Evolutionary conservation across 1,140 invertebrate species (phyloP).

Genomic region (Ceratoteleas bidentatus): DNA sequence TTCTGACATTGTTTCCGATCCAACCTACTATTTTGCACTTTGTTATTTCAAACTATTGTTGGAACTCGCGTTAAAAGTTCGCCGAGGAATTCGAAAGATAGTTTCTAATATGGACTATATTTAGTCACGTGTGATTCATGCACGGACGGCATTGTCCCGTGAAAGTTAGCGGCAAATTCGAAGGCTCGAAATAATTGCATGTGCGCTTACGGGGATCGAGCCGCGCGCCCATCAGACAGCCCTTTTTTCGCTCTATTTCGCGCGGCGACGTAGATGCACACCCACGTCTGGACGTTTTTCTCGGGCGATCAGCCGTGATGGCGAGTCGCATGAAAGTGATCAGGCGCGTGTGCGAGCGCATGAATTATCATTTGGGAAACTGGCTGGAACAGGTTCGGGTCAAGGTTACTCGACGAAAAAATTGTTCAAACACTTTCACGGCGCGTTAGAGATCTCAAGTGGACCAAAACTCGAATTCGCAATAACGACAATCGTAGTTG

Average conservation of each 20-base stretch:
- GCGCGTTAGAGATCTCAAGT: not conserved
- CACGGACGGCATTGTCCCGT: too few relatives aligned
- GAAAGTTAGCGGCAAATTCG: too few relatives aligned
- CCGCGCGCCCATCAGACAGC: slow-evolving; percentile 11
- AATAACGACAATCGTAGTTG: not conserved
- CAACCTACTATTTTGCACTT: too few relatives aligned
- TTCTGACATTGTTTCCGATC: too few relatives aligned
- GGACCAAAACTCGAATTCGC: too few relatives aligned
- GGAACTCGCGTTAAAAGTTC: too few relatives aligned
- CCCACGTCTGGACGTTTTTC: slow-evolving; percentile 57
- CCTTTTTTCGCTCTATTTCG: slow-evolving; percentile 58
- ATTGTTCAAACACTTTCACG: slow-evolving; percentile 27
- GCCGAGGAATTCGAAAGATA: too few relatives aligned
- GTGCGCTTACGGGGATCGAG: not conserved
- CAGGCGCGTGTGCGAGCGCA: slow-evolving; percentile 1
- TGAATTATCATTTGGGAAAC: slow-evolving; percentile 33
- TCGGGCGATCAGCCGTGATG: slow-evolving; percentile 27
- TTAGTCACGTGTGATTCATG: too few relatives aligned
- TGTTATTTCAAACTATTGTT: too few relatives aligned
- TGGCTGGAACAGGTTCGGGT: slow-evolving; percentile 47
- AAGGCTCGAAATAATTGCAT: too few relatives aligned
- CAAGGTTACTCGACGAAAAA: slow-evolving; percentile 42
- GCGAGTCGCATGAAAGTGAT: slow-evolving; percentile 36
- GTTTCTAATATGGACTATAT: too few relatives aligned
- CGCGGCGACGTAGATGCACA: slow-evolving; percentile 31